A percentile compares a stretch with the other conserved stretches of the same genome.
phyloP scores from a whole-genome alignment of 2,797 vertebrate genomes.

The Hozukius guyotensis region DNA sequence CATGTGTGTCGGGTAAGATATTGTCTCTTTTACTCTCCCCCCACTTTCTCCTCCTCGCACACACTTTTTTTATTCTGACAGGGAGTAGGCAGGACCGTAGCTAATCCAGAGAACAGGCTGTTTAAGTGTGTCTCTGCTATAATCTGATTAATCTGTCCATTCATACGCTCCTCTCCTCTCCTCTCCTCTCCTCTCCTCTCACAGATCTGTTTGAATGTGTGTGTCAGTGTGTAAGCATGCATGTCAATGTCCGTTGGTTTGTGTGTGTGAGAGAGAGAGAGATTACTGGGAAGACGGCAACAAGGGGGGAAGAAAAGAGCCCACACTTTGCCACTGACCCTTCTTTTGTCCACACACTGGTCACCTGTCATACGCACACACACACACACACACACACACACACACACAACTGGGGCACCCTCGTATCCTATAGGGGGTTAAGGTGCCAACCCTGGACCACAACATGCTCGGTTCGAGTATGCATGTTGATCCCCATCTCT shows the following conservation, averaged over 20 bases:
- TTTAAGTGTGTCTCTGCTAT: conserved; percentile 79
- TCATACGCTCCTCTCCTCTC: conserved; percentile 51
- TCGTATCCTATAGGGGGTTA: background rate
- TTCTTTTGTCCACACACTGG: conserved; percentile 57
- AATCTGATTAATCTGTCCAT: conserved; percentile 80
- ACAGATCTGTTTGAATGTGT: conserved; percentile 41
- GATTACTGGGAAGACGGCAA: conserved; percentile 45
- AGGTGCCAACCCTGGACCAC: background rate
- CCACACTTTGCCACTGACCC: conserved; percentile 62
- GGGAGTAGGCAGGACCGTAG: conserved; percentile 70
- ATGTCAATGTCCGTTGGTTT: conserved; percentile 4
- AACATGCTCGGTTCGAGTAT: background rate
- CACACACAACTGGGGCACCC: background rate
- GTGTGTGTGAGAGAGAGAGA: conserved; percentile 28
- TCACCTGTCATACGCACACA: conserved; percentile 58
- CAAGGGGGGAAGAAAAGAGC: conserved; percentile 48
- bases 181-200: conserved; percentile 37
- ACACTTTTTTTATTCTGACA: conserved; percentile 67
- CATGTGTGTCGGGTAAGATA: conserved; percentile 7
- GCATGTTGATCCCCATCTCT: background rate
- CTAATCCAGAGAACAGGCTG: conserved; percentile 80
- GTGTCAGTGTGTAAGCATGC: conserved; percentile 27
- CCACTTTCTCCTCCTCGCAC: conserved; percentile 14
- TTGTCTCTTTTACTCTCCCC: conserved; percentile 8
- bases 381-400: conserved; percentile 10